Evolutionary conservation across 1,140 invertebrate genomes (phyloP), one percentile per base, ranked within the genome.

Genomic region (Thaumatotibia leucotreta): DNA sequence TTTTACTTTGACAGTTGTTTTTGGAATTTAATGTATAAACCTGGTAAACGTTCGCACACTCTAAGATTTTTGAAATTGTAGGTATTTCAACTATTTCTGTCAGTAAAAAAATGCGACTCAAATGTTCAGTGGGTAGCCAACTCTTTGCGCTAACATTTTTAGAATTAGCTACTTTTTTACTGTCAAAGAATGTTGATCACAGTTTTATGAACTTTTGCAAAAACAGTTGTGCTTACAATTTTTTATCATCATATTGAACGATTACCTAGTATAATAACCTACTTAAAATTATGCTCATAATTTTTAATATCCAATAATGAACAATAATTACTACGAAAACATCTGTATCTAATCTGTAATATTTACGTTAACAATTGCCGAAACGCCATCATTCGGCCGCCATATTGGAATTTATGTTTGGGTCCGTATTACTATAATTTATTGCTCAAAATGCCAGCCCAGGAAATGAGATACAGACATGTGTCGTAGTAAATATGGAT

Each of bases 361-460:
- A 58, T 58, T 58, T 58, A 58, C 24, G 27, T 58, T 58, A 58
- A 58, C 52, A 27, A 58, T 31, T 31, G 24, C 52, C 52, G 27
- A 58, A 58, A 58, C 52, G 52, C 20, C 52, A 58, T 58, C n/a
- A 27, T 58, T 58, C 23, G 24, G 52, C 5, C 11, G 52, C 23
- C 50, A 31, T 58, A 24, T 58, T 58, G 11, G 29, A 58, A 58
- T 58, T 58, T 58, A 58, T 58, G 52, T 29, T 27, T 24, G 17
- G 52, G 14, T 24, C 52, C 52, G 17, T 58, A 58, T 58, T 58
- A 58, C 24, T 58, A 58, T 58, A 58, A 58, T 58, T 58, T 58
- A 58, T 58, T 1, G 52, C 22, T 27, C 20, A 58, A 27, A 58
- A 58, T 27, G 52, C 11, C 52, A 58, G 52, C 23, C 23, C 52